Conservation (phyloP, 2,797 vertebrate species). For the Phaenicophaeus curvirostris region DNA sequence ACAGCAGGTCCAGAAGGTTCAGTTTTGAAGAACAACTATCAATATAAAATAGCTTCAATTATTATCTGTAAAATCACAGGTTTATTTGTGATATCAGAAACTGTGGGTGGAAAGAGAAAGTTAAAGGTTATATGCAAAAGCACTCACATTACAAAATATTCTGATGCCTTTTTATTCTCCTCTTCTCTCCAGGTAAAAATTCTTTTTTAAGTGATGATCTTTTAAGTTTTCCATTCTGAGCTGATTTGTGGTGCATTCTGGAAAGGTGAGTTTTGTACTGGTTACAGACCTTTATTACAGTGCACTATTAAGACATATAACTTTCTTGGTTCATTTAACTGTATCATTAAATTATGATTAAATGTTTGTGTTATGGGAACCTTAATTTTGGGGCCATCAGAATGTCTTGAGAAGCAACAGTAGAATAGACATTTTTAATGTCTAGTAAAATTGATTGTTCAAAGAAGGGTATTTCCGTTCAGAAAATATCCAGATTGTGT, state of each 20-base stretch:
- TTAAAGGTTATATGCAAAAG: background rate
- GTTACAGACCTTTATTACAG: background rate
- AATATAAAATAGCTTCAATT: background rate
- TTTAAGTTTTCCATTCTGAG: constrained; percentile 1
- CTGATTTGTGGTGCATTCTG: background rate
- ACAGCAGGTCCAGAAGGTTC: background rate
- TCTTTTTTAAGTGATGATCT: background rate
- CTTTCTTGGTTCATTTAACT: constrained; percentile 28
- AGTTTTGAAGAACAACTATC: background rate
- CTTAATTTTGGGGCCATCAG: constrained; percentile 23
- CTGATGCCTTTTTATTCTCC: background rate
- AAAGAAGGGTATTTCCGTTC: constrained; percentile 19
- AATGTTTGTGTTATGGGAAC: constrained; percentile 18
- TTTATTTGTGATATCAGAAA: background rate
- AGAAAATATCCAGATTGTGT: constrained; percentile 36
- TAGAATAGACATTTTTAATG: background rate
- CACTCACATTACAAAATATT: background rate
- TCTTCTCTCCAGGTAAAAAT: background rate
- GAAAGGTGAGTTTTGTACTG: background rate
- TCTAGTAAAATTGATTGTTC: background rate
- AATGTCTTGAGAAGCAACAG: background rate
- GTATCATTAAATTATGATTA: constrained; percentile 33
- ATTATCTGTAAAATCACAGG: background rate
- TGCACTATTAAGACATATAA: background rate
- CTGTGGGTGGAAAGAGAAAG: background rate